Conservation (phyloP, 2,113 vertebrate genomes). For the Tautogolabrus adspersus region DNA sequence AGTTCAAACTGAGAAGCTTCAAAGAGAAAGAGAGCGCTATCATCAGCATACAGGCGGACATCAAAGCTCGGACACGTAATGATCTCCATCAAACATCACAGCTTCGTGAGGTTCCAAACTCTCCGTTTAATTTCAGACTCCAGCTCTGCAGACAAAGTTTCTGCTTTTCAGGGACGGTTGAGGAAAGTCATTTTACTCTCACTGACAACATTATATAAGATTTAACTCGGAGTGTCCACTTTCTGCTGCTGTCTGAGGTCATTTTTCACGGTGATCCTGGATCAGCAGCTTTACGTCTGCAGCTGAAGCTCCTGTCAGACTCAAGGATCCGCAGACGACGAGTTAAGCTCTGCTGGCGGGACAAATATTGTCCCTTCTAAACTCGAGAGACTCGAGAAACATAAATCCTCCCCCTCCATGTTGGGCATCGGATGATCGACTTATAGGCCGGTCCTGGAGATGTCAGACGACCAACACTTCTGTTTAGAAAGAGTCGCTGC, state of each 20-base stretch:
- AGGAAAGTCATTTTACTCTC: background rate
- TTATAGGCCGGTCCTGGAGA: too few species aligned
- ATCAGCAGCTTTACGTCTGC: conserved; percentile 1
- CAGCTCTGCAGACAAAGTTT: conserved; percentile 39
- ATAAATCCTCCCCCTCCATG: background rate
- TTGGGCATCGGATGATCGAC: background rate
- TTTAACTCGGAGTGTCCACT: background rate
- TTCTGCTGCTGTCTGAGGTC: background rate
- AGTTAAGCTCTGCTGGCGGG: background rate
- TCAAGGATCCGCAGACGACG: background rate
- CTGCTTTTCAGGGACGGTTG: background rate
- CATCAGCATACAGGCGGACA: conserved; percentile 25
- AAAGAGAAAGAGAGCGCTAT: conserved; percentile 36
- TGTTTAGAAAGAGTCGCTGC: too few species aligned
- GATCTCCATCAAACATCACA: conserved; percentile 26
- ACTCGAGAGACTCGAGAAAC: background rate
- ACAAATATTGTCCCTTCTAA: background rate
- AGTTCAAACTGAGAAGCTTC: conserved; percentile 39
- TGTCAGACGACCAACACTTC: too few species aligned
- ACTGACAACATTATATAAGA: conserved; percentile 36
- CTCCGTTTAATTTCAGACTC: background rate
- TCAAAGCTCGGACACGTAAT: conserved; percentile 41
- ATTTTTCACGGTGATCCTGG: conserved; percentile 1
- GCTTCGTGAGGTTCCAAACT: background rate
- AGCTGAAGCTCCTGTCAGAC: conserved; percentile 10